Evolutionary conservation across 2,888 invertebrate genomes (phyloP).

Genomic region (Terebella lapidaria): DNA sequence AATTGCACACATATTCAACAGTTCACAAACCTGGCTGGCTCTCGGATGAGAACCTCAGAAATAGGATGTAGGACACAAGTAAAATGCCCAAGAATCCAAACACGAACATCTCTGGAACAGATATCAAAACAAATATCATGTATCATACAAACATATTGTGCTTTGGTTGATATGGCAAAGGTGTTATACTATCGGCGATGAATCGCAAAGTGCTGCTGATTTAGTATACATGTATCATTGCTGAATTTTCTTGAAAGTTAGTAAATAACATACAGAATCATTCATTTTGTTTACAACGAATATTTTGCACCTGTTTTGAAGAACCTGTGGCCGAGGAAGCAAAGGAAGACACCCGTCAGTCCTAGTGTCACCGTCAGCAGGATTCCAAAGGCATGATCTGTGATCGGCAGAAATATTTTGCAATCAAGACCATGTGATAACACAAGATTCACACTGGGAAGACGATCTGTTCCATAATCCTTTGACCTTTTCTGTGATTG

Average conservation of each 20-base stretch:
- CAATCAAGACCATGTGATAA: background rate
- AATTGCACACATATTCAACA: too few relatives aligned
- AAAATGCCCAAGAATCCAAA: conserved; percentile 62
- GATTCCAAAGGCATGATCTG: conserved; percentile 6
- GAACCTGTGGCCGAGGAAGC: conserved; percentile 64
- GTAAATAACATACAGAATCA: background rate
- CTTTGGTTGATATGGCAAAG: background rate
- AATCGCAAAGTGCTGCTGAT: background rate
- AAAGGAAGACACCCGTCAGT: conserved; percentile 62
- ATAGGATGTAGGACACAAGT: conserved; percentile 58
- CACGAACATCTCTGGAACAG: conserved; percentile 58
- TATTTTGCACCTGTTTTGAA: conserved; percentile 55
- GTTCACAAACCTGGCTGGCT: too few relatives aligned
- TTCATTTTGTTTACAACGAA: background rate
- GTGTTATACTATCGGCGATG: background rate
- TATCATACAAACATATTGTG: too few relatives aligned
- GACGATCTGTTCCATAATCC: background rate
- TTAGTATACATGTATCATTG: background rate
- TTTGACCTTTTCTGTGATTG: conserved; percentile 6
- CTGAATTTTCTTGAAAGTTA: background rate
- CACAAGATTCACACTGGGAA: background rate
- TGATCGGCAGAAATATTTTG: too few relatives aligned
- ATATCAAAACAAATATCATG: too few relatives aligned
- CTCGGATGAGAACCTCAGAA: too few relatives aligned
- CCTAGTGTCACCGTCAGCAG: conserved; percentile 30